phyloP scores from a whole-genome alignment of 2,797 vertebrate genomes.

The Margarornis squamiger region DNA sequence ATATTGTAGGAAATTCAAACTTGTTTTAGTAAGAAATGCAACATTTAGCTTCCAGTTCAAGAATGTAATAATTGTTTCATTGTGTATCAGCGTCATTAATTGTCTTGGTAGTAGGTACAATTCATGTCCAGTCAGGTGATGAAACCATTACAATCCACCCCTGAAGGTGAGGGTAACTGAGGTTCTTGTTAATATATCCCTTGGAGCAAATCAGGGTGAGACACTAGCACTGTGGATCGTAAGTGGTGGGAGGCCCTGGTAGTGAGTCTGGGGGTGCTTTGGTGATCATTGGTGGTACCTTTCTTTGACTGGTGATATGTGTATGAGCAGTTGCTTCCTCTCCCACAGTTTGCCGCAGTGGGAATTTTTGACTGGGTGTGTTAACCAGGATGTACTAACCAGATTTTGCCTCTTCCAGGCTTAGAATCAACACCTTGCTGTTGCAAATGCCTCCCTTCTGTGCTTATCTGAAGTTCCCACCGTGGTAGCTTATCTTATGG shows the following conservation, averaged over 20 bases:
- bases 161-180: too few relatives aligned
- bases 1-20: too few relatives aligned
- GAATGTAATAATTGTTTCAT: too few relatives aligned
- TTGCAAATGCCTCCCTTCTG: not conserved
- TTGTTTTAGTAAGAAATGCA: too few relatives aligned
- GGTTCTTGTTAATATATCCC: too few relatives aligned
- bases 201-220: not conserved
- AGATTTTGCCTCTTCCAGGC: not conserved
- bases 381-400: not conserved
- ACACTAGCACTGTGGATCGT: not conserved
- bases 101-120: too few relatives aligned
- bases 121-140: too few relatives aligned
- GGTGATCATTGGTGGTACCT: too few relatives aligned
- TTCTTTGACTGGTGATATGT: fast-evolving
- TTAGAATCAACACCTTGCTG: not conserved
- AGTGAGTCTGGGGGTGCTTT: too few relatives aligned
- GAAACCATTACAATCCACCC: too few relatives aligned
- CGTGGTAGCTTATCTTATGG: not conserved
- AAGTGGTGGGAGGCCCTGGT: not conserved
- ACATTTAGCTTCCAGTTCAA: too few relatives aligned
- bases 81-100: too few relatives aligned
- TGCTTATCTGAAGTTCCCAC: not conserved
- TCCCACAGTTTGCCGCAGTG: not conserved
- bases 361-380: not conserved
- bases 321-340: not conserved